Percentiles rank a stretch among this genome's conserved stretches.
Evolutionary conservation across 1,140 invertebrate species (phyloP).

Genomic region (Drepana arcuata): DNA sequence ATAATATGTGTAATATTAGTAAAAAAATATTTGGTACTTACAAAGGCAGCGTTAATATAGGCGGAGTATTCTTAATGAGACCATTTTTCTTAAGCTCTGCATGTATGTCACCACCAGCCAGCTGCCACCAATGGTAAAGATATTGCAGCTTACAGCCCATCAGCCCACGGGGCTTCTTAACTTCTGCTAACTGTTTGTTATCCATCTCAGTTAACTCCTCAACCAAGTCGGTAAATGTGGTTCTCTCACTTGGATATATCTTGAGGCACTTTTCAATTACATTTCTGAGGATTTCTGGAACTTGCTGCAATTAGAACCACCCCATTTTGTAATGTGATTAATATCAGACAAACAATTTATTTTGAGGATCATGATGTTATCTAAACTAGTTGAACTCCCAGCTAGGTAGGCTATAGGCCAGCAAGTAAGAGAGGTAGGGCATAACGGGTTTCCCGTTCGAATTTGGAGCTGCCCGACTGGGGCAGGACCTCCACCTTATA

Average conservation of each 20-base stretch:
- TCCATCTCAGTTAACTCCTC: conserved; percentile 68
- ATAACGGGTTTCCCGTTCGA: no score
- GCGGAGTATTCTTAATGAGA: conserved; percentile 85
- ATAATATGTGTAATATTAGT: no score
- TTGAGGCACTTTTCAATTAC: conserved; percentile 81
- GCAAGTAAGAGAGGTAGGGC: no score
- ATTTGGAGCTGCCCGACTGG: no score
- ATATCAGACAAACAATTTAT: no score
- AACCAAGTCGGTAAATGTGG: conserved; percentile 70
- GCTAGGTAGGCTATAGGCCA: no score
- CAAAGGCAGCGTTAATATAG: conserved; percentile 84
- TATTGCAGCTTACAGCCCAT: conserved; percentile 80
- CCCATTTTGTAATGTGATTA: no score
- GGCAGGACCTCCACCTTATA: no score
- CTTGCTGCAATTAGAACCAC: conserved; percentile 68
- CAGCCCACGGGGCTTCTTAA: conserved; percentile 63
- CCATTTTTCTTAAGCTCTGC: conserved; percentile 93
- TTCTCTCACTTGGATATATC: conserved; percentile 76
- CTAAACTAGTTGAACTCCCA: no score
- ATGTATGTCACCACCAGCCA: conserved; percentile 95
- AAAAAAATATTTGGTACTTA: conserved; percentile 45
- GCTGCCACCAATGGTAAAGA: conserved; percentile 95
- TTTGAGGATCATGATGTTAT: no score
- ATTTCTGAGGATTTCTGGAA: conserved; percentile 74
- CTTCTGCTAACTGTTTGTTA: conserved; percentile 34